Percentiles rank a stretch among this genome's conserved stretches.
phyloP scores from a whole-genome alignment of 1,140 invertebrate species.

The Papilio machaon region DNA sequence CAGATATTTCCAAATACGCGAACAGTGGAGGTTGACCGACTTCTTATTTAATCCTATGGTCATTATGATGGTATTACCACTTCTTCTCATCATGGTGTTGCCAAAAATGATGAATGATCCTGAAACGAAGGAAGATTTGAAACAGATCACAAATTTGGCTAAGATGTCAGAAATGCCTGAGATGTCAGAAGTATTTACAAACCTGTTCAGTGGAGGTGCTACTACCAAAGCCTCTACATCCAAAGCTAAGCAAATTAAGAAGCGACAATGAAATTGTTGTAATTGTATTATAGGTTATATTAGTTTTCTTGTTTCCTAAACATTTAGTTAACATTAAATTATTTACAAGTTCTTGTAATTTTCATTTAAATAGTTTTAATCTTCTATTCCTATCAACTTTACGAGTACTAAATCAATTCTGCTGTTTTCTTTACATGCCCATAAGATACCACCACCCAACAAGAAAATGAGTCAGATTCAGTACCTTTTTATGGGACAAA shows the following conservation, averaged over 20 bases:
- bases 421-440: too few relatives aligned
- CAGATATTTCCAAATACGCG: constrained; percentile 96
- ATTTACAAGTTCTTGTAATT: constrained; percentile 23
- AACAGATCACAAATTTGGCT: constrained; percentile 91
- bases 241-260: constrained; percentile 87
- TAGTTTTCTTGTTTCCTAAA: constrained; percentile 7
- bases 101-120: constrained; percentile 99
- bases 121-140: constrained; percentile 96
- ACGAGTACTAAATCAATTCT: background rate
- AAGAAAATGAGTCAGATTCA: background rate
- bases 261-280: constrained; percentile 82
- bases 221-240: constrained; percentile 81
- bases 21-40: constrained; percentile 96
- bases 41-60: constrained; percentile 99
- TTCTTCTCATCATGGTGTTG: constrained; percentile 95
- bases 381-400: background rate
- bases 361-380: background rate
- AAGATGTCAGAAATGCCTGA: constrained; percentile 93
- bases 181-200: constrained; percentile 94
- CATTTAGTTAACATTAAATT: constrained; percentile 35
- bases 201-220: constrained; percentile 87
- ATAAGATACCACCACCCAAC: background rate
- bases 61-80: constrained; percentile 97
- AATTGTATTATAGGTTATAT: constrained; percentile 18
- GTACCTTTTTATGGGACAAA: background rate